These are phyloP conservation scores for Yasuhikotakia modesta DNA, from an alignment of 2,797 vertebrate species.

Conservation along the genomic window DNA sequence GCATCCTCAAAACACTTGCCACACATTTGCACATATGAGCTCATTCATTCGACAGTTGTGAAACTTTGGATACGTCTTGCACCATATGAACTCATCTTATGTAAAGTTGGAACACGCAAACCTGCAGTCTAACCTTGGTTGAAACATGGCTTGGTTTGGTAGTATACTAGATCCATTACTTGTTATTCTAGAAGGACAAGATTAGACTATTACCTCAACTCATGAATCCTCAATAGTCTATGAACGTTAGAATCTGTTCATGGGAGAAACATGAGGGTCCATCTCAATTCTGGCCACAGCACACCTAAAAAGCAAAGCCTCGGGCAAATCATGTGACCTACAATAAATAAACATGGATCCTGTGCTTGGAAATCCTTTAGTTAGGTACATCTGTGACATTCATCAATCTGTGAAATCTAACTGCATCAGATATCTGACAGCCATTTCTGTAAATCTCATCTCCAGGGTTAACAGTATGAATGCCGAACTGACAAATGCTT, in stretches of 20 bases:
- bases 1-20: slow-evolving; percentile 8
- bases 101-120: slow-evolving; percentile 2
- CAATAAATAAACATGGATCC: slow-evolving; percentile 28
- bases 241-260: slow-evolving; percentile 2
- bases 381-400: slow-evolving; percentile 21
- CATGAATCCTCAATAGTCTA: slow-evolving; percentile 11
- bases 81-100: neutral
- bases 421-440: slow-evolving; percentile 4
- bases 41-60: slow-evolving; percentile 2
- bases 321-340: slow-evolving; percentile 16
- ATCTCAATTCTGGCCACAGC: neutral
- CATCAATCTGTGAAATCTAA: slow-evolving; percentile 9
- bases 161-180: slow-evolving; percentile 12
- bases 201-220: slow-evolving; percentile 18
- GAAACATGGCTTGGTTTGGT: neutral
- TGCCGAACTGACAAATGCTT: slow-evolving; percentile 34
- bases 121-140: slow-evolving; percentile 10
- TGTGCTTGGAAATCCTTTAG: slow-evolving; percentile 26
- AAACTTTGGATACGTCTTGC: neutral
- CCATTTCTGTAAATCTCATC: slow-evolving; percentile 28
- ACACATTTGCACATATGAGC: slow-evolving; percentile 3
- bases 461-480: slow-evolving; percentile 21
- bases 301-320: slow-evolving; percentile 14
- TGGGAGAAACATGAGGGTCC: slow-evolving; percentile 2
- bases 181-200: slow-evolving; percentile 24